Evolutionary conservation across 1,140 invertebrate genomes (phyloP), one percentile per base, ranked within the genome.

Genomic region (Nephila pilipes): DNA sequence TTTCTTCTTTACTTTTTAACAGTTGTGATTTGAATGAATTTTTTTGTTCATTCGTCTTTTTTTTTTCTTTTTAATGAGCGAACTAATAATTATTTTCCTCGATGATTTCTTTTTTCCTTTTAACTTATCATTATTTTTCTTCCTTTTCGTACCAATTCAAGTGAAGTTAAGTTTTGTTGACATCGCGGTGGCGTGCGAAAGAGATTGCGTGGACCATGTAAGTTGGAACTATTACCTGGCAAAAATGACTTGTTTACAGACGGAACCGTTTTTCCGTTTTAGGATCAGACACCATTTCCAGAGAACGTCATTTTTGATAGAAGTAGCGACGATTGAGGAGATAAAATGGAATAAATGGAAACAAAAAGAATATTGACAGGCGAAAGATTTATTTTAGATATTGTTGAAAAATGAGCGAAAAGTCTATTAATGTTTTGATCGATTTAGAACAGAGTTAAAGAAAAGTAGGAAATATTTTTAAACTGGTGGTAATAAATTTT

Each of bases 211-310:
- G 69, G 65, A 16, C 18, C 69, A 75, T 75, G 69, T 36, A 20
- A 75, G 29, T n/a, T 75, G 16, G 29, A 75, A 29, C 1, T 75
- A 32, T 36, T 75, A 75, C 32, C 29, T 75, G 12, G 29, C 25
- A 75, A 18, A 75, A 75, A 75, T 75, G 69, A 75, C 69, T 75
- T 75, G 69, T 75, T 75, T 75, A 75, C 69, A 29, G 69, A 75
- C 29, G 18, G 69, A 75, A 32, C 69, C 69, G 46, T 46, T 75
- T 20, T 75, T 75, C n/a, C 16, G 14, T 75, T 75, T 75, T 75
- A 6, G 29, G 69, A 29, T 75, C 69, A 75, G 29, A 75, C 69
- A 32, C 32, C 46, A 16, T 75, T 75, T 36, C 69, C 69, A 75
- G 69, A 20, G 32, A 75, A 75, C 29, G 29, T 16, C 69, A 20